Base-by-base conservation (phyloP, 2,888 invertebrate species). In the Hydroisotoma schaefferi region DNA sequence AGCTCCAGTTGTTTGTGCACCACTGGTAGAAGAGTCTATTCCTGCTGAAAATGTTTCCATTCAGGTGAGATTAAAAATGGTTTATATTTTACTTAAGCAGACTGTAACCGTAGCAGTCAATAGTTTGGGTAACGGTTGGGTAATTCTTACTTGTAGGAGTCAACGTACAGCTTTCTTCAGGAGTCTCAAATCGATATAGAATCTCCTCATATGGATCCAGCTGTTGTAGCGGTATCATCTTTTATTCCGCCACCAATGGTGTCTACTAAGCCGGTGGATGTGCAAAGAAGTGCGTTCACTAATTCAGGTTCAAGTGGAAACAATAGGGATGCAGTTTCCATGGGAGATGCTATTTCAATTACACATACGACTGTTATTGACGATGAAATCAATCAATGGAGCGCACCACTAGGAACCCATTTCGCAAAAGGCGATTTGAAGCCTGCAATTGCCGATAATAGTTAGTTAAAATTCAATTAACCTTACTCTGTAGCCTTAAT, bases 111-210 rank as follows among this genome's bases (percentile, higher is more conserved):
- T n/a, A n/a, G n/a, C n/a, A n/a, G n/a, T n/a, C n/a, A n/a, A n/a
- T n/a, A n/a, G n/a, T n/a, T n/a, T n/a, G n/a, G n/a, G n/a, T n/a
- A n/a, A n/a, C n/a, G n/a, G n/a, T n/a, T n/a, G n/a, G n/a, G n/a
- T n/a, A n/a, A n/a, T n/a, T n/a, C n/a, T 33, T 15, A 43, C 6
- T 18, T 28, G 67, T 62, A 53, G 65, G 70, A 44, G 53, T 59
- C 55, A 57, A 63, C 63, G 54, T 66, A 61, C 54, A 78, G 78
- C 72, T 80, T 80, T 71, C 81, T 93, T 57, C 92, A 94, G 80
- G 93, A 94, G 75, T 93, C 93, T 23, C 77, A 78, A 60, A 76
- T 80, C 60, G 93, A 93, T 78, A 81, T 90, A 68, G 90, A 90
- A 76, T 85, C 72, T 52, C 69, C 72, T 28, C 68, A 72, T 53